Evolutionary conservation across 2,797 vertebrate species (phyloP).

Genomic region (Serranus cabrilla): DNA sequence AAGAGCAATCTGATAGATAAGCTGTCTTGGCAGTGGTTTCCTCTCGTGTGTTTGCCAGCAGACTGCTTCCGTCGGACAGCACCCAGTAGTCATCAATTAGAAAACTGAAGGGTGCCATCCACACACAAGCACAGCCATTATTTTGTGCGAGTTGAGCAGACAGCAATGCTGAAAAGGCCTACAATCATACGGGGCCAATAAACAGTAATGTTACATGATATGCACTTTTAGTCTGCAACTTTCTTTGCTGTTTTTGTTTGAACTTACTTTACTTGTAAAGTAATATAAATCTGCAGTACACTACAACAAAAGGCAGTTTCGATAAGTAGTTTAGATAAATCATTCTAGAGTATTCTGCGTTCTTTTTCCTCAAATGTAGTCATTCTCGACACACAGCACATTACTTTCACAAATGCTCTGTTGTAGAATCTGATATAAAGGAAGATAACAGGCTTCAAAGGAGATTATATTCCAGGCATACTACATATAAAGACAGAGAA

Average conservation of each 20-base stretch:
- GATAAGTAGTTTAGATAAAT: neutral
- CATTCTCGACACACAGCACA: slow-evolving; percentile 2
- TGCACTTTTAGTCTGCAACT: slow-evolving; percentile 18
- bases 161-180: slow-evolving; percentile 44
- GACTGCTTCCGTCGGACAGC: slow-evolving; percentile 77
- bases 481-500: neutral
- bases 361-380: neutral
- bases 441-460: neutral
- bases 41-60: slow-evolving; percentile 77
- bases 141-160: slow-evolving; percentile 55
- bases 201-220: slow-evolving; percentile 42
- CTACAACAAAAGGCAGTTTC: slow-evolving; percentile 15
- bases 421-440: neutral
- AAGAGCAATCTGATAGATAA: slow-evolving; percentile 83
- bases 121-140: slow-evolving; percentile 64
- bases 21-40: slow-evolving; percentile 78
- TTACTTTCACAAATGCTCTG: neutral
- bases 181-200: slow-evolving; percentile 49
- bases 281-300: slow-evolving; percentile 3
- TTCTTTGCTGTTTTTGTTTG: slow-evolving; percentile 27
- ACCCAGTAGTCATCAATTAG: slow-evolving; percentile 85
- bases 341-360: neutral
- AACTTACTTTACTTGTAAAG: neutral
- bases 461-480: neutral
- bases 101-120: slow-evolving; percentile 79